Evolutionary conservation across 1,140 invertebrate genomes (phyloP).

Genomic region (Cydia pomonella): DNA sequence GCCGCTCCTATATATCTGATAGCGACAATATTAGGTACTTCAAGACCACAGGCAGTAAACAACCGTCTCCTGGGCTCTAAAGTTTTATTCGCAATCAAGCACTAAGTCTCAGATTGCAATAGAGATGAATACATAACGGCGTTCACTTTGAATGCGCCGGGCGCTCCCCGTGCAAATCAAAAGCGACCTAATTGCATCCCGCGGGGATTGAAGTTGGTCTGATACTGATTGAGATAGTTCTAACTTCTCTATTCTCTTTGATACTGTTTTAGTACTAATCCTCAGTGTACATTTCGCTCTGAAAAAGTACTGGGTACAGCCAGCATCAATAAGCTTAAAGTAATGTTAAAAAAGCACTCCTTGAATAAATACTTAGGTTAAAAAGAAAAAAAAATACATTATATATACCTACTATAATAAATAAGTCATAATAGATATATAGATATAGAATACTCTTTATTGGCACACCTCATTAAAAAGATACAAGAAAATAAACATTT

Average conservation of each 20-base stretch:
- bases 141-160: constrained; percentile 12
- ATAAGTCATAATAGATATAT: too few species aligned
- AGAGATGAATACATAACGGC: constrained; percentile 11
- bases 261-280: background rate
- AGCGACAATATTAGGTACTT: too few species aligned
- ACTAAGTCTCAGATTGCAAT: constrained; percentile 26
- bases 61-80: background rate
- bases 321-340: too few species aligned
- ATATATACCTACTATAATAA: too few species aligned
- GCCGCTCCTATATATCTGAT: too few species aligned
- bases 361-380: too few species aligned
- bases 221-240: constrained; percentile 8
- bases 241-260: background rate
- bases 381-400: too few species aligned
- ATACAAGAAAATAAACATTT: too few species aligned
- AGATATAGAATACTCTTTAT: too few species aligned
- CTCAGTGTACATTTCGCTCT: background rate
- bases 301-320: background rate
- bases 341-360: too few species aligned
- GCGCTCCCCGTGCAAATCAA: constrained; percentile 4
- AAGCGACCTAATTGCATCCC: constrained; percentile 20
- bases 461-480: too few species aligned
- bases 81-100: constrained; percentile 16
- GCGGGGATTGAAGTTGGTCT: background rate
- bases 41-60: background rate